Base-by-base conservation (phyloP, 2,888 invertebrate species). In the Drosophila subsilvestris region DNA sequence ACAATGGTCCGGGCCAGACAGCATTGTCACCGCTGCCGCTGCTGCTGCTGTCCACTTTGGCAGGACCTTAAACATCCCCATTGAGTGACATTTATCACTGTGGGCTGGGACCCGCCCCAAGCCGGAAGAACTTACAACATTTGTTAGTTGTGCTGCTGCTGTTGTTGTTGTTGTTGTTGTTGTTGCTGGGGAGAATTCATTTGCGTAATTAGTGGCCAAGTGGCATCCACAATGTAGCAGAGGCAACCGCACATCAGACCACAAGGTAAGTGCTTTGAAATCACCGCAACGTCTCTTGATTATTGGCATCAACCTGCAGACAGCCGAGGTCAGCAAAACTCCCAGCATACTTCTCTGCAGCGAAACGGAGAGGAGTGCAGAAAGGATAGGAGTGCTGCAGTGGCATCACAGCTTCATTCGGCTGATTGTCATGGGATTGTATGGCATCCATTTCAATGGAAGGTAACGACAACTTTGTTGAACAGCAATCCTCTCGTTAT, bases 181-280 rank as follows among this genome's bases (percentile, higher is more conserved):
- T 32, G 70, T 83, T 45, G 61, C n/a, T 42, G 65, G 79, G 79
- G 71, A 76, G 79, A 76, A 83, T 88, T 83, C 83, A 83, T 83
- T 88, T 83, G 79, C 83, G 88, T 83, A 83, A 83, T 83, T 83
- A 83, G 83, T 83, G 88, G 71, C 76, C 81, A 78, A 74, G 80
- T 55, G 68, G 61, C 67, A 74, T 57, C 66, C 67, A 58, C 58
- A 68, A 57, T 69, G 69, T 49, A 62, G 27, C 47, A 56, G 10
- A 37, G 56, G 43, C 47, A 20, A 48, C 62, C 42, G 57, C 84
- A 53, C 62, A 74, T 58, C 42, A 54, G 63, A 80, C 78, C 87
- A 74, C 81, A 86, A 59, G 67, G 59, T 68, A 83, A 80, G 67
- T 71, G 73, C 88, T 80, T 58, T 61, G 65, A 69, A 68, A 75